Base-by-base conservation (phyloP, 2,113 vertebrate genomes). In the Cephalopterus ornatus region DNA sequence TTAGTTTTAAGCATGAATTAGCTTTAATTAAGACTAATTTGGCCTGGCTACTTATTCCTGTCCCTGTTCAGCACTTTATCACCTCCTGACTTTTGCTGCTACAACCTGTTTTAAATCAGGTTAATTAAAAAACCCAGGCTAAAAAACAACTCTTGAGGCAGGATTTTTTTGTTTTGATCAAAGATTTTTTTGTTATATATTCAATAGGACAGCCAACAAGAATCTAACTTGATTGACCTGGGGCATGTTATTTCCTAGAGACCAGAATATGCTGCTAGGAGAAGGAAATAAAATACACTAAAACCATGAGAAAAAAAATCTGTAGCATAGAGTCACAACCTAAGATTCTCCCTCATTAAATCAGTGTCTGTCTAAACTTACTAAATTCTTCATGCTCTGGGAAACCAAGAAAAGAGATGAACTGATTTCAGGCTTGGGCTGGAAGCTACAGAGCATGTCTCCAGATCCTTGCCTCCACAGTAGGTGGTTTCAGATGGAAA, bases 241-340 rank as follows among this genome's bases (percentile, higher is more conserved):
- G 12, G 41, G 3, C 17, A 76, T 0, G 0, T 4, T 53, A 2
- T 28, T 46, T 92, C 46, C 59, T 53, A 66, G 32, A 71, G 39
- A 81, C 8, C 21, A 55, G 61, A 74, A 58, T 13, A 58, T 6
- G 11, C 12, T 55, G 27, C 28, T 26, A 47, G 19, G 5, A 6
- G 24, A 73, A 86, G 6, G 19, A 86, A 92, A 61, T 3, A 90
- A 30, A 15, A 80, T 52, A 35, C 1, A 3, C n/a, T 23, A 70
- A 77, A 91, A 56, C 2, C 12, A 56, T 1, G 1, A 35, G 12
- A 27, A 68, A 30, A 21, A 13, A 5, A 2, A 8, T 19, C 33
- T 63, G 21, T 8, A 14, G 27, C 0, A 0, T 3, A 27, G 23
- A 63, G 5, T 70, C 66, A 47, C 10, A 87, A 21, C 20, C n/a